Evolutionary conservation across 2,888 invertebrate genomes (phyloP).

Genomic region (Calameuta filiformis): DNA sequence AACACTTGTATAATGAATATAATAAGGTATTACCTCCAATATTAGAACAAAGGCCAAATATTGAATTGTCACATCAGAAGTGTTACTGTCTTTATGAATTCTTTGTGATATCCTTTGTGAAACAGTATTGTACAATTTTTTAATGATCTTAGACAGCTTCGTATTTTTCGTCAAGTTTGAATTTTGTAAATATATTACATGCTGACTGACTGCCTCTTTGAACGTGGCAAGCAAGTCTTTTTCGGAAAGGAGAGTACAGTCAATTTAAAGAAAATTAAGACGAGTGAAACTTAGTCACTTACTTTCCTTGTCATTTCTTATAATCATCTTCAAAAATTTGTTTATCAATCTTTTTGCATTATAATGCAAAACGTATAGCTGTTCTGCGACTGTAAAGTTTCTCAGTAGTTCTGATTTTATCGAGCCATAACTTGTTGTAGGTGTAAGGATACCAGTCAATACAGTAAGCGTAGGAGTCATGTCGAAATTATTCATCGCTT

Average conservation of each 20-base stretch:
- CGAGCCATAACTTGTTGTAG: conserved; percentile 6
- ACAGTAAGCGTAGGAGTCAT: conserved; percentile 10
- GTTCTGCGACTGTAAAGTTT: background rate
- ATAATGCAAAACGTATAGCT: conserved; percentile 13
- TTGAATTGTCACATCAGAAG: conserved; percentile 14
- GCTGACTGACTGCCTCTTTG: background rate
- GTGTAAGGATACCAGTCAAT: conserved; percentile 11
- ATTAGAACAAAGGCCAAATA: conserved; percentile 13
- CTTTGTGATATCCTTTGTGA: conserved; percentile 5
- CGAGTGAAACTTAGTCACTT: background rate
- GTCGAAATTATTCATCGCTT: conserved; percentile 2
- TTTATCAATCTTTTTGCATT: conserved; percentile 3
- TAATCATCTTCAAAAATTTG: background rate
- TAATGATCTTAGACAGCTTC: background rate
- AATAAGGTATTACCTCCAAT: conserved; percentile 10
- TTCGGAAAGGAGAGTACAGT: background rate
- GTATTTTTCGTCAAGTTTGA: background rate
- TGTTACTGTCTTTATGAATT: conserved; percentile 8
- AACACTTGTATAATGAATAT: background rate
- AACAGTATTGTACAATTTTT: background rate
- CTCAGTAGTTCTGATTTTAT: background rate
- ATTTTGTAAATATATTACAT: background rate
- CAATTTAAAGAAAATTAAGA: background rate
- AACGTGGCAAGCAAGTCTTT: background rate
- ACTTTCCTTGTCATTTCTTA: background rate